A percentile compares a stretch with the other conserved stretches of the same genome.
phyloP scores from a whole-genome alignment of 92 coral and sea anemone genomes.

The Heliopora coerulea region DNA sequence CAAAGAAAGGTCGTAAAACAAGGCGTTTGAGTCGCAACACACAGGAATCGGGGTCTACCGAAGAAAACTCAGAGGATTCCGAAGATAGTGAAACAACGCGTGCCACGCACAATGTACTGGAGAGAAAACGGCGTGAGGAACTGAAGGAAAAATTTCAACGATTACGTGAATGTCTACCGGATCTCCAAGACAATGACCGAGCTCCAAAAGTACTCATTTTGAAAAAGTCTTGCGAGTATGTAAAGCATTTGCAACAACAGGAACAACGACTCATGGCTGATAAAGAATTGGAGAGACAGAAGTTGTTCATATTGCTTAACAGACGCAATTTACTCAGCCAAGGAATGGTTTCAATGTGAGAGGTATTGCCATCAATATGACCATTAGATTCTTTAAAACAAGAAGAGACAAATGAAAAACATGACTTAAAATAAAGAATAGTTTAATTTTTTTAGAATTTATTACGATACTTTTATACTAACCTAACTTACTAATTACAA shows the following conservation, averaged over 20 bases:
- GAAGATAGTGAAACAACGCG: constrained; percentile 97
- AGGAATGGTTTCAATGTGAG: constrained; percentile 68
- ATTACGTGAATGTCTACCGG: constrained; percentile 91
- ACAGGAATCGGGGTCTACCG: constrained; percentile 59
- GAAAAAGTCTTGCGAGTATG: constrained; percentile 94
- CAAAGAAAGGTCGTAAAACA: constrained; percentile 64
- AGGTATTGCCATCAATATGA: neutral
- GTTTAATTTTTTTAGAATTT: neutral
- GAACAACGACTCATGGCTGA: constrained; percentile 90
- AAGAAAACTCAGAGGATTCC: constrained; percentile 82
- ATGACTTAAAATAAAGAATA: neutral
- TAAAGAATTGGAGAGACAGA: constrained; percentile 90
- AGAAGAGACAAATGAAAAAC: neutral
- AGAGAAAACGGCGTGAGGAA: constrained; percentile 91
- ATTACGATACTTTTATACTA: neutral
- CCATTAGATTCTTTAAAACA: too few species aligned
- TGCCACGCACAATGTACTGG: constrained; percentile 94
- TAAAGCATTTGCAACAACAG: constrained; percentile 70
- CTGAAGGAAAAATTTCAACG: constrained; percentile 89
- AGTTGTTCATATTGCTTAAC: constrained; percentile 76
- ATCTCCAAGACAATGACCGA: constrained; percentile 90
- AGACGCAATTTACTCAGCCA: constrained; percentile 72
- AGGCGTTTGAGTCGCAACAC: constrained; percentile 80
- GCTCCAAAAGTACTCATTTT: constrained; percentile 95
- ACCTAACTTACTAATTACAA: too few species aligned